Conservation (phyloP, 2,888 invertebrate genomes). For the Dorcus parallelipipedus region DNA sequence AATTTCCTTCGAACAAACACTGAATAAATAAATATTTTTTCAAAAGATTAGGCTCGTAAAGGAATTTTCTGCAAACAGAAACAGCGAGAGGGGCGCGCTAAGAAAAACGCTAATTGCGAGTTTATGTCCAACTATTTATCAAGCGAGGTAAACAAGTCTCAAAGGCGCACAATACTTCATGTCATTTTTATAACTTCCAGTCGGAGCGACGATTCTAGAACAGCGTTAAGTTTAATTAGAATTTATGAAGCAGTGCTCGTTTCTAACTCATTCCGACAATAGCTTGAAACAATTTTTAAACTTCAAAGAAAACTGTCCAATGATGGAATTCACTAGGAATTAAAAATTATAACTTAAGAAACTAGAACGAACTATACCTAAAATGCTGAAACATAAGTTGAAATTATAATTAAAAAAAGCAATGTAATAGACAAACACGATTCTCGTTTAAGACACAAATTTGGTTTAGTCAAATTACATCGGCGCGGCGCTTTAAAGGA, state of each 20-base stretch:
- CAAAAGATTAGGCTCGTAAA: neutral
- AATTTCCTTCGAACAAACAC: neutral
- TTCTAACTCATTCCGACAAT: constrained; percentile 1
- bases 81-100: neutral
- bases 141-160: constrained; percentile 13
- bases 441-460: no score
- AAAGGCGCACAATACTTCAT: constrained; percentile 15
- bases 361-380: no score
- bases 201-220: constrained; percentile 6
- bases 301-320: neutral
- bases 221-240: constrained; percentile 15
- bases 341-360: no score
- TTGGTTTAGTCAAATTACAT: no score
- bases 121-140: constrained; percentile 17
- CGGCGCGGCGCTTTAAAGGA: no score
- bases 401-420: no score
- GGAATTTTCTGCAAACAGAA: neutral
- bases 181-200: constrained; percentile 15
- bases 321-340: no score
- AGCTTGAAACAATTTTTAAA: neutral
- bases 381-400: no score
- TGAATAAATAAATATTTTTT: constrained; percentile 1
- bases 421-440: no score
- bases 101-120: constrained; percentile 13
- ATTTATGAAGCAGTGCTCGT: constrained; percentile 11